A percentile compares a stretch with the other conserved stretches of the same genome.
These are phyloP conservation scores for Dryobotodes eremita DNA, from an alignment of 2,888 invertebrate genomes.

Conservation along the genomic window DNA sequence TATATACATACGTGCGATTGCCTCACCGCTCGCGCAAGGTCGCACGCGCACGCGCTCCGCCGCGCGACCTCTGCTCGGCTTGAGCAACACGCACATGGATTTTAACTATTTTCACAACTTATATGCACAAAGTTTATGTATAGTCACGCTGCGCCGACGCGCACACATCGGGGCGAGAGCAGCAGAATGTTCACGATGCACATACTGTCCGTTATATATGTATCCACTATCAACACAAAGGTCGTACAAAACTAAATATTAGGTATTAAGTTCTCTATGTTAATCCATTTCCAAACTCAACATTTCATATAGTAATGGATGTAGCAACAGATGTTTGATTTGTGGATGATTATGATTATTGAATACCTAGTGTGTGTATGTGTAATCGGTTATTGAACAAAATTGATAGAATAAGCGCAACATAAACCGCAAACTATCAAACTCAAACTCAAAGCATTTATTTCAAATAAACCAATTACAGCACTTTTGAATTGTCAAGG, in stretches of 20 bases:
- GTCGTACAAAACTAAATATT: background rate
- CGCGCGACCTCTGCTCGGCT: constrained; percentile 46
- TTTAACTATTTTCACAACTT: constrained; percentile 22
- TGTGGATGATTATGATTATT: background rate
- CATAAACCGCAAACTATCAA: too few relatives aligned
- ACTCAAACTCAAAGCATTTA: too few relatives aligned
- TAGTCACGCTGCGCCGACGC: background rate
- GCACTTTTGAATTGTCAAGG: too few relatives aligned
- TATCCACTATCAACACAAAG: background rate
- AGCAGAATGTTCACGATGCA: background rate
- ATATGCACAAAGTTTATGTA: background rate
- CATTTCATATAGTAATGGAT: background rate
- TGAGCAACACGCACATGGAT: constrained; percentile 43
- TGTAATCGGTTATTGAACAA: background rate
- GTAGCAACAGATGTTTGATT: background rate
- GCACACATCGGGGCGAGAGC: background rate
- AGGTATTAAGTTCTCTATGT: background rate
- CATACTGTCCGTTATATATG: background rate
- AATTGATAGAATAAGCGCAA: background rate
- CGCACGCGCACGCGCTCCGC: constrained; percentile 25
- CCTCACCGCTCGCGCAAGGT: constrained; percentile 35
- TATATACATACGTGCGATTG: constrained; percentile 29
- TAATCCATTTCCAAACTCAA: background rate
- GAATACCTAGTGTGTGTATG: background rate
- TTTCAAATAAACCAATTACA: too few relatives aligned